phyloP scores from a whole-genome alignment of 1,140 invertebrate genomes.

The Heliconius congener region DNA sequence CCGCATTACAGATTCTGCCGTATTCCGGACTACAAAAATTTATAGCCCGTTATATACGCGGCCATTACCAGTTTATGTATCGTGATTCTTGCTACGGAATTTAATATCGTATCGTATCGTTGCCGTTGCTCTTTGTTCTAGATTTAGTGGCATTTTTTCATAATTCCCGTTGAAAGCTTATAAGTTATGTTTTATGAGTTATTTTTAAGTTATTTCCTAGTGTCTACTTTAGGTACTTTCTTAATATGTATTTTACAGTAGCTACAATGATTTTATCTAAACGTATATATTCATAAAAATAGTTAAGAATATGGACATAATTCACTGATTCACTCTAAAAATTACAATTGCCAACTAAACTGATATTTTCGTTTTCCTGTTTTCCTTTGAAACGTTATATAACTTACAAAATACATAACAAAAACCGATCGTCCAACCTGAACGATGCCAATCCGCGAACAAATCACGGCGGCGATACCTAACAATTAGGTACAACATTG shows the following conservation, averaged over 20 bases:
- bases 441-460: conserved; percentile 38
- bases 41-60: conserved; percentile 71
- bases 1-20: conserved; percentile 65
- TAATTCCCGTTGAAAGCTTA: neutral
- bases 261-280: no score
- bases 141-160: conserved; percentile 38
- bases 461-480: conserved; percentile 74
- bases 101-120: conserved; percentile 54
- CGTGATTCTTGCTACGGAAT: conserved; percentile 68
- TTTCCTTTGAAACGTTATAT: neutral
- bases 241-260: neutral
- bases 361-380: neutral
- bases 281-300: no score
- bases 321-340: neutral
- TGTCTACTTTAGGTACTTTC: neutral
- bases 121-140: conserved; percentile 42
- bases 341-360: neutral
- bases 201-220: neutral
- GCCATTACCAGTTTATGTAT: conserved; percentile 64
- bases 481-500: conserved; percentile 63
- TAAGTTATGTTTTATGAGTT: neutral
- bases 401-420: neutral
- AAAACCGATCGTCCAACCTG: neutral
- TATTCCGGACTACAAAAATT: conserved; percentile 79
- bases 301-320: no score